Evolutionary conservation across 2,797 vertebrate species (phyloP).

Genomic region (Notolepis coatsorum): DNA sequence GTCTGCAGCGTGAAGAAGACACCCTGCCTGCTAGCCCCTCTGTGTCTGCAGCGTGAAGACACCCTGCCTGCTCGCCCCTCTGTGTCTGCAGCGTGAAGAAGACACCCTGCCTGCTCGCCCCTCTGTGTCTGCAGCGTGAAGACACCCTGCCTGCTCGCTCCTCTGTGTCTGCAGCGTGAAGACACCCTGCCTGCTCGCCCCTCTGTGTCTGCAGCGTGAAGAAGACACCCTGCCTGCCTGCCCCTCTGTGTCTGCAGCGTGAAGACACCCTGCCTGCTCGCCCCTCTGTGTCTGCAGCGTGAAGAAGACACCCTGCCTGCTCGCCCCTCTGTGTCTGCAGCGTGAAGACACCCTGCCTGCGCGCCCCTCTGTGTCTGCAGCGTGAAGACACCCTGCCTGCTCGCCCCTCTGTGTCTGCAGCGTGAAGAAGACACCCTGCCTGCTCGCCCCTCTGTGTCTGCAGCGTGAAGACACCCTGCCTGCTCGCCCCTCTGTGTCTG

Average conservation of each 20-base stretch:
- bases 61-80: conserved; percentile 51
- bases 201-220: conserved; percentile 56
- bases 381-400: conserved; percentile 46
- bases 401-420: conserved; percentile 51
- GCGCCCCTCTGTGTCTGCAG: conserved; percentile 56
- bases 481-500: conserved; percentile 54
- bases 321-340: conserved; percentile 52
- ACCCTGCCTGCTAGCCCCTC: conserved; percentile 46
- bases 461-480: conserved; percentile 42
- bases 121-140: conserved; percentile 61
- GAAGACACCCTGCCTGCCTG: conserved; percentile 41
- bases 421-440: conserved; percentile 41
- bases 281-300: conserved; percentile 55
- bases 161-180: conserved; percentile 48
- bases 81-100: conserved; percentile 52
- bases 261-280: conserved; percentile 41
- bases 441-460: conserved; percentile 54
- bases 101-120: conserved; percentile 44
- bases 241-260: conserved; percentile 47
- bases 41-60: conserved; percentile 42
- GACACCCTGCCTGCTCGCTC: no score
- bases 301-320: conserved; percentile 46
- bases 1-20: conserved; percentile 49
- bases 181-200: conserved; percentile 44
- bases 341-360: no score